These are phyloP conservation scores for Onthophagus sagittarius DNA, from an alignment of 2,888 invertebrate species.

Conservation along the genomic window DNA sequence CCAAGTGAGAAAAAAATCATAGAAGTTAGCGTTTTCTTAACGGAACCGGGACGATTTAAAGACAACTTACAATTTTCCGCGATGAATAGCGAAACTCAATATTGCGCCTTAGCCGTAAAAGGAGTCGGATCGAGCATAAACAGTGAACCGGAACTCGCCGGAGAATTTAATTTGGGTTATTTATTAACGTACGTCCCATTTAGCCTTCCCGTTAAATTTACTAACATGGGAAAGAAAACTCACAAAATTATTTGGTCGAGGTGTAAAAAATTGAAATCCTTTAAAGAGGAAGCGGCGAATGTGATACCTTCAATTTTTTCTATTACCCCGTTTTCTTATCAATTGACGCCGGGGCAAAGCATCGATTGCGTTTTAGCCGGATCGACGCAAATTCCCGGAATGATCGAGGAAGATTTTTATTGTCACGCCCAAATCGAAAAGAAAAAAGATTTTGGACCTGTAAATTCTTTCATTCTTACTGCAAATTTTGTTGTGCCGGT, in stretches of 20 bases:
- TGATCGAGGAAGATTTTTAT: slow-evolving; percentile 56
- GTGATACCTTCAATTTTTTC: slow-evolving; percentile 44
- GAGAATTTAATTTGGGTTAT: slow-evolving; percentile 56
- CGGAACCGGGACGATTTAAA: slow-evolving; percentile 41
- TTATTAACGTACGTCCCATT: slow-evolving; percentile 58
- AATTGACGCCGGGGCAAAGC: slow-evolving; percentile 51
- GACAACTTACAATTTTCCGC: slow-evolving; percentile 42
- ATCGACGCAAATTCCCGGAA: slow-evolving; percentile 46
- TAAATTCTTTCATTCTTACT: slow-evolving; percentile 51
- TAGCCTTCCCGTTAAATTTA: slow-evolving; percentile 49
- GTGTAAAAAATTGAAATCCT: slow-evolving; percentile 31
- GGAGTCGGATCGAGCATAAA: slow-evolving; percentile 66
- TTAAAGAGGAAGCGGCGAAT: slow-evolving; percentile 29
- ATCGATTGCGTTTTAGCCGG: slow-evolving; percentile 48
- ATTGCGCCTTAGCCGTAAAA: slow-evolving; percentile 53
- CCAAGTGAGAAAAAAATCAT: slow-evolving; percentile 39
- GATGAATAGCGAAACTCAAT: slow-evolving; percentile 46
- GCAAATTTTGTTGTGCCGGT: slow-evolving; percentile 59
- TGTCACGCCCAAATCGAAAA: slow-evolving; percentile 56
- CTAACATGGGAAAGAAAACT: slow-evolving; percentile 54
- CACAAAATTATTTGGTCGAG: slow-evolving; percentile 54
- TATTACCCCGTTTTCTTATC: slow-evolving; percentile 50
- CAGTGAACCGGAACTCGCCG: slow-evolving; percentile 58
- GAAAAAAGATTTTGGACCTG: slow-evolving; percentile 52
- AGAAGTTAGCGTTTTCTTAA: slow-evolving; percentile 40